Evolutionary conservation across 2,113 vertebrate species (phyloP).

Genomic region (Scalopus aquaticus): DNA sequence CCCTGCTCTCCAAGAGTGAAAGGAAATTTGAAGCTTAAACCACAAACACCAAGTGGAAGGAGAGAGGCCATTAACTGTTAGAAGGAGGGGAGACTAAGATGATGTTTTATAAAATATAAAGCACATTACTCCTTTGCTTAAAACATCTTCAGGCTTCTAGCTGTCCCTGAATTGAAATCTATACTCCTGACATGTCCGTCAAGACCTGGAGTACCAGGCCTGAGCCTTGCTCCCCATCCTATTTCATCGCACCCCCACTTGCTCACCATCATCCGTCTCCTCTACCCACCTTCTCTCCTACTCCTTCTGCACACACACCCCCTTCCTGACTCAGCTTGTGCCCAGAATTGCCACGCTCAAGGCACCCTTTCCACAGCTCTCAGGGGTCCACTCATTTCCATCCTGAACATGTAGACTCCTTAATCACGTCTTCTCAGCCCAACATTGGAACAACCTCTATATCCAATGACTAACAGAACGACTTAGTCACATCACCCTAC

Average conservation of each 20-base stretch:
- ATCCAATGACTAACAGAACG: background rate
- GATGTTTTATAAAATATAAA: background rate
- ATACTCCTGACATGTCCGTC: background rate
- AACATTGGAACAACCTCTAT: background rate
- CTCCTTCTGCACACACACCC: no score
- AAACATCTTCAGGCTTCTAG: background rate
- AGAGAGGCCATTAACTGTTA: background rate
- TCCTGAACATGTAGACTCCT: background rate
- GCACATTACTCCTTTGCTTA: background rate
- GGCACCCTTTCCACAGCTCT: background rate
- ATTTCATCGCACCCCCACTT: background rate
- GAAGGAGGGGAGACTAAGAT: background rate
- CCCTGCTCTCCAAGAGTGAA: background rate
- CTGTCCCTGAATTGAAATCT: background rate
- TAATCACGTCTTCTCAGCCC: background rate
- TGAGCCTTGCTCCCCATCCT: background rate
- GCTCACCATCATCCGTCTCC: fast-evolving
- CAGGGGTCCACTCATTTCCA: background rate
- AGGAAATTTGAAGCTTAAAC: background rate
- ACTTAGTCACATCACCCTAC: background rate
- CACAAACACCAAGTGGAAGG: background rate
- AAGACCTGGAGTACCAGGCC: background rate
- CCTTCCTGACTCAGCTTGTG: background rate
- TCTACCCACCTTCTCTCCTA: background rate
- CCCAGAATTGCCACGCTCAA: fast-evolving